Percentiles rank a stretch among this genome's conserved stretches.
Conservation (phyloP, 2,113 vertebrate genomes). For the Calyptommatus sinebrachiatus region DNA sequence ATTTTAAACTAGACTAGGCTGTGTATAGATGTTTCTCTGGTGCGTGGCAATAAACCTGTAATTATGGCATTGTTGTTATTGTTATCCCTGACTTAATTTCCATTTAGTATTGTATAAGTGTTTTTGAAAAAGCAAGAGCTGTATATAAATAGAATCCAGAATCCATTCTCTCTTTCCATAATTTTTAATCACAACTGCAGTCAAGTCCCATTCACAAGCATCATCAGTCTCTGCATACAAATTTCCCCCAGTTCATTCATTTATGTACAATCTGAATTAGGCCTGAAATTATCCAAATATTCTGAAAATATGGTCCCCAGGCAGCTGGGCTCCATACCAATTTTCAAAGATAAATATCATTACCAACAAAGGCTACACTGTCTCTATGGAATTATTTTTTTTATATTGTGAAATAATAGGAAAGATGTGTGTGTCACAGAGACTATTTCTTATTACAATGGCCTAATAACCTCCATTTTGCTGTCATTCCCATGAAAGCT, state of each 20-base stretch:
- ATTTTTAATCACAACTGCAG: neutral
- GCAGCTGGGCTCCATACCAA: neutral
- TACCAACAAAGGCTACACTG: neutral
- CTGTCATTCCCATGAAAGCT: neutral
- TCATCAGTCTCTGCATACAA: neutral
- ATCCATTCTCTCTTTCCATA: neutral
- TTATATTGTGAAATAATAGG: neutral
- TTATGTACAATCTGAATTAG: neutral
- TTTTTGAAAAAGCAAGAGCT: neutral
- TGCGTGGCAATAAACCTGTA: neutral
- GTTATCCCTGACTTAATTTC: neutral
- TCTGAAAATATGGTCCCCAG: neutral
- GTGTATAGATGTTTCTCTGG: conserved; percentile 17
- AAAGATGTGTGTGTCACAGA: neutral
- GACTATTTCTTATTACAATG: too few relatives aligned
- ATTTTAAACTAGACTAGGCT: conserved; percentile 56
- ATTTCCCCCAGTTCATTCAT: neutral
- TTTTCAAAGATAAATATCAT: neutral
- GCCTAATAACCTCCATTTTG: neutral
- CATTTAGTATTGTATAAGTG: neutral
- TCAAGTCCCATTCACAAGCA: neutral
- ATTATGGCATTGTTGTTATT: neutral
- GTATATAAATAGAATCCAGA: neutral
- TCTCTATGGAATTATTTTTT: neutral
- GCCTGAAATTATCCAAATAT: neutral